Percentiles rank a stretch among this genome's conserved stretches.
Evolutionary conservation across 2,113 vertebrate species (phyloP).

Genomic region (Recurvirostra avosetta): DNA sequence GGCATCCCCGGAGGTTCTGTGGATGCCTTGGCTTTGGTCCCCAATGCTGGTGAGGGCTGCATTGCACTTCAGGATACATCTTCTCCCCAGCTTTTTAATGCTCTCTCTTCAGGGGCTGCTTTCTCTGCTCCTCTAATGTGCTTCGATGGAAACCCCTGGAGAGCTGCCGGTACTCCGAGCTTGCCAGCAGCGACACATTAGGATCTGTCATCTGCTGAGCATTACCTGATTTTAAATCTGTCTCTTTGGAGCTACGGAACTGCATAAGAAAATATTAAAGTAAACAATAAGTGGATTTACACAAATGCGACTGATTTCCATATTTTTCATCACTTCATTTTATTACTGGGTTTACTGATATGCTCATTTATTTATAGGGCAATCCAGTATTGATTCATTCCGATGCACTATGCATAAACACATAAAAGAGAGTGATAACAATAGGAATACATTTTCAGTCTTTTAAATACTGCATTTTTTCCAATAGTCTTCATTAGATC

Average conservation of each 20-base stretch:
- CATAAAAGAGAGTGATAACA: conserved; percentile 67
- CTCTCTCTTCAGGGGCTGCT: conserved; percentile 1
- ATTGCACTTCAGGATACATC: neutral
- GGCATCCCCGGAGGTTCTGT: fast-evolving
- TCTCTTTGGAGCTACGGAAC: conserved; percentile 52
- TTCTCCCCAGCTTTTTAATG: neutral
- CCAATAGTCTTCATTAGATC: conserved; percentile 47
- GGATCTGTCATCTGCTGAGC: conserved; percentile 56
- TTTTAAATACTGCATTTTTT: conserved; percentile 67
- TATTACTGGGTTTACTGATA: conserved; percentile 69
- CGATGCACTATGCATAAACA: conserved; percentile 62
- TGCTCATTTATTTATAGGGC: conserved; percentile 75
- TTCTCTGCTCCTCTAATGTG: neutral
- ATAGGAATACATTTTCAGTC: conserved; percentile 63
- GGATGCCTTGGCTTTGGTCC: neutral
- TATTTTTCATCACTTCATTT: conserved; percentile 75
- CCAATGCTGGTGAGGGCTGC: fast-evolving
- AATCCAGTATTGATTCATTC: conserved; percentile 74
- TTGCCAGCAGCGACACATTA: neutral
- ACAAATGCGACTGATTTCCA: conserved; percentile 72
- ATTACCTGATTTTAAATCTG: conserved; percentile 66
- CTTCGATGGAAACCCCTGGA: conserved; percentile 33
- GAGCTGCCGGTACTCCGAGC: neutral
- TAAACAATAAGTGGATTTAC: conserved; percentile 73
- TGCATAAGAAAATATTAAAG: conserved; percentile 63